Conservation (phyloP, 2,797 vertebrate species). For the Cyprinella venusta region DNA sequence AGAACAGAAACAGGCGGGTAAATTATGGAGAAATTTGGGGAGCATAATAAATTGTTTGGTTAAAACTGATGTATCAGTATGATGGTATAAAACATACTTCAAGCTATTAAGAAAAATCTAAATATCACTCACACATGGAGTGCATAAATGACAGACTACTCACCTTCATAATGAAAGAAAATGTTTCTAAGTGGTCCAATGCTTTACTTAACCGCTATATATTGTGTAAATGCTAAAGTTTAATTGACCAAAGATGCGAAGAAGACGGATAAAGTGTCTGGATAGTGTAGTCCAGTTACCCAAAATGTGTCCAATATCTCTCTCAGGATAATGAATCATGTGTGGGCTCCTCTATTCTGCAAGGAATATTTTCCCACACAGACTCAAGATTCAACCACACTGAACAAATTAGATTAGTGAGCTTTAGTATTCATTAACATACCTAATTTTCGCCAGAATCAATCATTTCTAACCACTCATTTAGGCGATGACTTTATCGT, state of each 20-base stretch:
- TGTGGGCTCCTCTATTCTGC: conserved; percentile 64
- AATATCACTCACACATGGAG: background rate
- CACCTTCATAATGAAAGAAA: conserved; percentile 27
- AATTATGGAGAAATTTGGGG: background rate
- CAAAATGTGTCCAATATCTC: conserved; percentile 1
- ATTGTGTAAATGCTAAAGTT: background rate
- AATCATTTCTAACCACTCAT: conserved; percentile 30
- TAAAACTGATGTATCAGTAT: background rate
- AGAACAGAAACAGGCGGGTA: background rate
- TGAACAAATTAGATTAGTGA: conserved; percentile 86
- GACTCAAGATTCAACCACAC: conserved; percentile 79
- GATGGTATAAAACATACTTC: background rate
- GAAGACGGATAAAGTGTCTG: conserved; percentile 50
- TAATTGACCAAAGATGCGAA: background rate
- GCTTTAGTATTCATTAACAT: conserved; percentile 73
- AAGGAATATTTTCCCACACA: conserved; percentile 81
- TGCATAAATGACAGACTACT: background rate
- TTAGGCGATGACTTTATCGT: conserved; percentile 3
- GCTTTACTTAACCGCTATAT: background rate
- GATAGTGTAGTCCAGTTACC: conserved; percentile 59
- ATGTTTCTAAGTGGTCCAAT: background rate
- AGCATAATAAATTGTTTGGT: background rate
- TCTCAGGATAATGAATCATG: conserved; percentile 31
- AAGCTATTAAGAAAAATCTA: background rate
- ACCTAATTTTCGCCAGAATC: conserved; percentile 63